Evolutionary conservation across 2,888 invertebrate species (phyloP), one percentile per base, ranked within the genome.

Genomic region (Therioaphis trifolii): DNA sequence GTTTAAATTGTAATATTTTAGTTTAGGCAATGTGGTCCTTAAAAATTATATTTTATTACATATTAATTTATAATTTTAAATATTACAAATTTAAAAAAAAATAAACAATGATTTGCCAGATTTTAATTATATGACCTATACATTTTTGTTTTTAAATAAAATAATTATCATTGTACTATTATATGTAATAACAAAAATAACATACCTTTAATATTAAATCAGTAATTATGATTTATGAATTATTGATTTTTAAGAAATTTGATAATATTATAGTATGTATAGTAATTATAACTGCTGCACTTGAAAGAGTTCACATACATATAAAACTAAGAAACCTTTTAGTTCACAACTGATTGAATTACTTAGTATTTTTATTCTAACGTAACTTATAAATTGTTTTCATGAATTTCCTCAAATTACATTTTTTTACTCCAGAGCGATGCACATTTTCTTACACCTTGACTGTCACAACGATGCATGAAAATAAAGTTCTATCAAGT

Each of bases 341-440:
- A 74, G 52, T 82, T 63, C 11, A n/a, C 27, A 40, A 24, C 15
- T 27, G 18, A 82, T 82, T 74, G 24, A 74, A 74, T 74, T 74
- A 52, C 46, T 71, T 40, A 29, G 46, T 49, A 1, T 21, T 21
- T 49, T 2, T 71, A 14, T 72, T 49, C 46, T 40, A 49, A 63
- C 9, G 4, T 61, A 61, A 61, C 71, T 18, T 49, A 49, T 29
- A 21, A 61, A 12, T 46, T 21, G 18, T 80, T 49, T 71, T 49
- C 61, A 82, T 82, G 82, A 61, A 82, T 14, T 82, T 82, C 49
- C 40, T 82, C 69, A 82, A 82, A 35, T 74, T 74, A 40, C 15
- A 40, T 11, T 74, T 82, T 74, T 35, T 49, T 74, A 40, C 82
- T 29, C 82, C 63, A 40, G 24, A 52, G 40, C 61, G 12, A 49